These are phyloP conservation scores for Anagyrus pseudococci DNA, from an alignment of 2,888 invertebrate genomes.

Conservation along the genomic window DNA sequence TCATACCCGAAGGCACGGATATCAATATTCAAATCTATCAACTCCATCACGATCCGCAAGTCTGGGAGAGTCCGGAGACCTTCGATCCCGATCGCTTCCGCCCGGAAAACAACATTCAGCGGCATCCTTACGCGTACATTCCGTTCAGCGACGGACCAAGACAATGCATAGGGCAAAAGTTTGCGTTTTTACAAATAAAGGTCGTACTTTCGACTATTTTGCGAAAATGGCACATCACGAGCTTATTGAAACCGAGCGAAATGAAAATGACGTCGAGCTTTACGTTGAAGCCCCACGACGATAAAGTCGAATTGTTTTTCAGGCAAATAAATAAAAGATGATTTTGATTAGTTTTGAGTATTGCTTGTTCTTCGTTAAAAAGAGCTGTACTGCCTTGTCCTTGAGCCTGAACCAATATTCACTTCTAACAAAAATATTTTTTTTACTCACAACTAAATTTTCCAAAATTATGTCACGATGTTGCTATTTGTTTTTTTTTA, in stretches of 20 bases:
- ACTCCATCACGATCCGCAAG: slow-evolving; percentile 61
- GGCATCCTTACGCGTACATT: slow-evolving; percentile 52
- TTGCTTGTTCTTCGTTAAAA: neutral
- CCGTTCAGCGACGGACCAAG: slow-evolving; percentile 56
- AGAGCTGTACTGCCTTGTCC: neutral
- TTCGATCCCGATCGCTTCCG: slow-evolving; percentile 63
- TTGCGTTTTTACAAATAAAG: slow-evolving; percentile 48
- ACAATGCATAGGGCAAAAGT: slow-evolving; percentile 54
- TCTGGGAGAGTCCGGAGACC: slow-evolving; percentile 63
- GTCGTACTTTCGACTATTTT: slow-evolving; percentile 44
- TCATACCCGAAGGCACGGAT: slow-evolving; percentile 60
- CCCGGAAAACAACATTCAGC: slow-evolving; percentile 52
- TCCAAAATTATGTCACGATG: too few relatives aligned
- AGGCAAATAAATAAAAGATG: neutral
- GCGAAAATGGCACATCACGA: slow-evolving; percentile 47
- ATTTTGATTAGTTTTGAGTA: neutral
- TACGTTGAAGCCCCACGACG: slow-evolving; percentile 44
- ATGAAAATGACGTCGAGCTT: slow-evolving; percentile 41
- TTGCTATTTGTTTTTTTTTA: too few relatives aligned
- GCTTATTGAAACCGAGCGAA: slow-evolving; percentile 41
- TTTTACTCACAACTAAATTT: too few relatives aligned
- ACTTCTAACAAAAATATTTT: too few relatives aligned
- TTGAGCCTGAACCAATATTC: neutral
- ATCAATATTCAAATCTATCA: slow-evolving; percentile 60
- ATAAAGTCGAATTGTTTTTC: slow-evolving; percentile 14